Evolutionary conservation across 1,140 invertebrate genomes (phyloP), one percentile per base, ranked within the genome.

Genomic region (Intoshia linei): DNA sequence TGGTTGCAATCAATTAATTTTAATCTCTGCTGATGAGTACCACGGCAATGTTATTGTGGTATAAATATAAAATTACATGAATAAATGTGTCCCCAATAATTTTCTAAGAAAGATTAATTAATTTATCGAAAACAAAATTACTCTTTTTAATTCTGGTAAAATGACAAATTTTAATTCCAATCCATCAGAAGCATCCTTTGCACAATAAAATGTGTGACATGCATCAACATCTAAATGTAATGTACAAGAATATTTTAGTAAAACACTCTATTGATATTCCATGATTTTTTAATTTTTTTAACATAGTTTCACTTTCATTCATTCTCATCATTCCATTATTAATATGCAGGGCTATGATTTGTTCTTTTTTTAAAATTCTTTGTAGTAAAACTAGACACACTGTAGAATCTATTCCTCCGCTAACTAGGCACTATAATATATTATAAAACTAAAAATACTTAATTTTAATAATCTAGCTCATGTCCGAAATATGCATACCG

Each of bases 21-120:
- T n/a, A n/a, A n/a, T n/a, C n/a, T n/a, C n/a, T n/a, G n/a, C n/a
- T n/a, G n/a, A n/a, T n/a, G n/a, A n/a, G n/a, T n/a, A n/a, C n/a
- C n/a, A n/a, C n/a, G n/a, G n/a, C n/a, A n/a, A n/a, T n/a, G n/a
- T n/a, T n/a, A 27, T 11, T 14, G 11, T 11, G 14, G 11, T 27
- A 14, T 1, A 19, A 19, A 32, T 6, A 17, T 3, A 21, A 23
- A 44, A 47, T 36, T 47, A 68, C 66, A 50, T 70, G 69, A 40
- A 93, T 77, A 61, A 95, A 95, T 37, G 84, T 78, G 59, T 95
- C 87, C 20, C 87, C 87, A 49, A 95, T 95, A 45, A 98, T 93
- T 62, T 79, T 81, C 33, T 87, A 66, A n/a, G n/a, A n/a, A n/a
- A n/a, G n/a, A n/a, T n/a, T n/a, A n/a, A n/a, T n/a, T n/a, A n/a